Evolutionary conservation across 2,113 vertebrate genomes (phyloP).

Genomic region (Sula dactylatra): DNA sequence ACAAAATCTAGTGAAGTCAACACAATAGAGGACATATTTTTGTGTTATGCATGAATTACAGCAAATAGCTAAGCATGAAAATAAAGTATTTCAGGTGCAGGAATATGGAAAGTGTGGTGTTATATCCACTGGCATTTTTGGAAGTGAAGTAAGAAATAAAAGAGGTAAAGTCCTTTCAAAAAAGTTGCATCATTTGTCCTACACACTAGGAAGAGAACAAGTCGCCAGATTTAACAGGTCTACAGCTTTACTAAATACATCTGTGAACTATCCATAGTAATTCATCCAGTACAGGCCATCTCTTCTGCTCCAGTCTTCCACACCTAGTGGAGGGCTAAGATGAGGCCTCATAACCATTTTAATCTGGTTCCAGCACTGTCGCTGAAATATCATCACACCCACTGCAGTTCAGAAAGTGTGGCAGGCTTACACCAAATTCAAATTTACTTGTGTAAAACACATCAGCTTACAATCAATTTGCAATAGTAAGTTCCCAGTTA

Average conservation of each 20-base stretch:
- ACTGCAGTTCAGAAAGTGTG: not conserved
- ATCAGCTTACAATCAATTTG: not conserved
- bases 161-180: not conserved
- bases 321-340: not conserved
- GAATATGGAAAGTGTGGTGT: not conserved
- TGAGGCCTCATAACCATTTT: not conserved
- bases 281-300: not conserved
- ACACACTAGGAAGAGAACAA: not conserved
- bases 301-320: not conserved
- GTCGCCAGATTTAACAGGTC: not conserved
- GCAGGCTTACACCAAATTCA: not conserved
- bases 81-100: not conserved
- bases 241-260: not conserved
- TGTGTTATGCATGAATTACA: not conserved
- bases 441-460: not conserved
- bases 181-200: not conserved
- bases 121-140: not conserved
- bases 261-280: not conserved
- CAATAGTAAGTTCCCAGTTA: not conserved
- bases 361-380: not conserved
- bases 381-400: not conserved
- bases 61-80: not conserved
- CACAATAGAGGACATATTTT: not conserved
- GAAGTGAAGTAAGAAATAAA: not conserved
- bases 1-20: not conserved